These are phyloP conservation scores for Probosciger aterrimus DNA, from an alignment of 2,113 vertebrate species.

Conservation along the genomic window DNA sequence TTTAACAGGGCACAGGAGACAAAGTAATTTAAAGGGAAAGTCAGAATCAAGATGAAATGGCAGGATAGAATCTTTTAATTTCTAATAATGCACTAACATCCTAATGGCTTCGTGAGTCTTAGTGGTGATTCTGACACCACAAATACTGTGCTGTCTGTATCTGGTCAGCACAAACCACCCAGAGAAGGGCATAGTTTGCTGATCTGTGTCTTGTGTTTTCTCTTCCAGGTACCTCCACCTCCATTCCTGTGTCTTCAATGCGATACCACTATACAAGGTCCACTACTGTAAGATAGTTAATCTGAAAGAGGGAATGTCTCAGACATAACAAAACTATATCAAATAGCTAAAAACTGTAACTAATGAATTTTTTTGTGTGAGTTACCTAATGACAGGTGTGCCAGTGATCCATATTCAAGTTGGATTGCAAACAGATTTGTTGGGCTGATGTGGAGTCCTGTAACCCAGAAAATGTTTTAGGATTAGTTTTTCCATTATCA, in stretches of 20 bases:
- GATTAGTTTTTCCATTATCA: background rate
- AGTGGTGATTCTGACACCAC: accelerated
- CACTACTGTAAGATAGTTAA: background rate
- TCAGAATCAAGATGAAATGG: slow-evolving; percentile 60
- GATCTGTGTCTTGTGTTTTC: background rate
- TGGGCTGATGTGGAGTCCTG: background rate
- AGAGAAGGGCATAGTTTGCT: background rate
- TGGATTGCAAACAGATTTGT: background rate
- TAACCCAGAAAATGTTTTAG: accelerated
- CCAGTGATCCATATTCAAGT: background rate
- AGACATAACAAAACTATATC: background rate
- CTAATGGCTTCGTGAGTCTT: background rate
- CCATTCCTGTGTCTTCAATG: background rate
- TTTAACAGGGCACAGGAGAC: slow-evolving; percentile 65
- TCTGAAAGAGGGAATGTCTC: background rate
- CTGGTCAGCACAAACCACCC: background rate
- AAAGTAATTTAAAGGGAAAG: slow-evolving; percentile 63
- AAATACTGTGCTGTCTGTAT: background rate
- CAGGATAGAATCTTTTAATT: slow-evolving; percentile 49
- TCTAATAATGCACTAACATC: background rate
- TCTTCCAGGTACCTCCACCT: background rate
- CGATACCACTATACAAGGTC: background rate
- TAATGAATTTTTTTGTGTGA: background rate
- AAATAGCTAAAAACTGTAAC: background rate
- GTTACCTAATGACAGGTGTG: accelerated